Conservation (phyloP, 2,113 vertebrate genomes). For the Sinocyclocheilus anshuiensis region DNA sequence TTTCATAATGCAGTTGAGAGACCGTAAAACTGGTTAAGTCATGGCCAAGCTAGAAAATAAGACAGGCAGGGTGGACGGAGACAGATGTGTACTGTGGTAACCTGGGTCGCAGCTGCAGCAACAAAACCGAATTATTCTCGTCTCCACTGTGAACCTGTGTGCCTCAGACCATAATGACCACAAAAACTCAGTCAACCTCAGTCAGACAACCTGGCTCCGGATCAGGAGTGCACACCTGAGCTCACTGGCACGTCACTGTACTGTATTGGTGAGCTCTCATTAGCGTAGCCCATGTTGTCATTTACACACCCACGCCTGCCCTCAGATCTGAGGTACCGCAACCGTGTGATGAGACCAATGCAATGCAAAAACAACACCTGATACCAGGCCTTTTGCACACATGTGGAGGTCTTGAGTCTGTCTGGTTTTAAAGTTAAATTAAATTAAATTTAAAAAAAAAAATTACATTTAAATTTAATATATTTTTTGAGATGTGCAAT, state of each 20-base stretch:
- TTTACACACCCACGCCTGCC: constrained; percentile 2
- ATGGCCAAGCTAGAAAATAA: constrained; percentile 1
- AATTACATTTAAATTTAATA: too few relatives aligned
- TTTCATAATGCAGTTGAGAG: neutral
- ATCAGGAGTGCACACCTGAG: constrained; percentile 30
- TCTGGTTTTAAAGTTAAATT: neutral
- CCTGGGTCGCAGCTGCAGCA: constrained; percentile 15
- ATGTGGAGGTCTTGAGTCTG: neutral
- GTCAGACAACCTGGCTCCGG: constrained; percentile 16
- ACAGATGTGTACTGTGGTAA: neutral
- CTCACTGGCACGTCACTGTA: neutral
- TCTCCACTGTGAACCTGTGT: constrained; percentile 3
- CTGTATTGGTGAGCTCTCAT: constrained; percentile 11
- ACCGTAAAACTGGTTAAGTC: neutral
- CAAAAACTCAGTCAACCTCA: constrained; percentile 1
- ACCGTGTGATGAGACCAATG: neutral
- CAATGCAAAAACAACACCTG: constrained; percentile 3
- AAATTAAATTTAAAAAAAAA: too few relatives aligned
- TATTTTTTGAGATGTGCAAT: too few relatives aligned
- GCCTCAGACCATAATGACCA: constrained; percentile 6
- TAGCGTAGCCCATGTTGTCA: constrained; percentile 2
- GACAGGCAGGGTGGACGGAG: neutral
- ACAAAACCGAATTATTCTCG: neutral
- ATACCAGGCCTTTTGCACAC: neutral
- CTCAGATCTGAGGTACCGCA: neutral